Evolutionary conservation across 2,797 vertebrate genomes (phyloP).

Genomic region (Iguana delicatissima): DNA sequence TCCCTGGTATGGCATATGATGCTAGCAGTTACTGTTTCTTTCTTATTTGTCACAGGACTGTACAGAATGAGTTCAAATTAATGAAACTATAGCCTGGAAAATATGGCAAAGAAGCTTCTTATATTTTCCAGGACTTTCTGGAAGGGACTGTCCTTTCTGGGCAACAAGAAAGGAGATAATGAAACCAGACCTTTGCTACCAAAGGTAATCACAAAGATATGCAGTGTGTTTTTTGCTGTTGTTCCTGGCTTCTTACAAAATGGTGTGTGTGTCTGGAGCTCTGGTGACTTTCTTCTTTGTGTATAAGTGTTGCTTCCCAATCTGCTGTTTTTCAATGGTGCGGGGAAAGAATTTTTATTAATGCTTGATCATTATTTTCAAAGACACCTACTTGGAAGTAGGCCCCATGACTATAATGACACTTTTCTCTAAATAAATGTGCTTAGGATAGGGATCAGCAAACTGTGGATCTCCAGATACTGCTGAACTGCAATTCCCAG

Average conservation of each 20-base stretch:
- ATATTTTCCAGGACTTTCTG: neutral
- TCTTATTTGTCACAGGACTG: neutral
- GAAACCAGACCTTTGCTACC: slow-evolving; percentile 84
- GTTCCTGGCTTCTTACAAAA: neutral
- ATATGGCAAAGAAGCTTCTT: neutral
- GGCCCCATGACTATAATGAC: neutral
- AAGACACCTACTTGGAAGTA: neutral
- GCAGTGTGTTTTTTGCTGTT: neutral
- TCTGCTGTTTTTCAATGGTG: neutral
- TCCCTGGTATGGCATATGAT: neutral
- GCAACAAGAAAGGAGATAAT: slow-evolving; percentile 53
- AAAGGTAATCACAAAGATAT: slow-evolving; percentile 78
- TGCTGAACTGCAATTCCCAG: too few relatives aligned
- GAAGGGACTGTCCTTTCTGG: neutral
- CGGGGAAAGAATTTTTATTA: too few relatives aligned
- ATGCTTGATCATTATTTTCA: neutral
- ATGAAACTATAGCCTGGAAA: neutral
- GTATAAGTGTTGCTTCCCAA: neutral
- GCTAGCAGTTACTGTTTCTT: neutral
- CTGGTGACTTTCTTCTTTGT: neutral
- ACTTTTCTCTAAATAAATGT: neutral
- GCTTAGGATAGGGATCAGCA: too few relatives aligned
- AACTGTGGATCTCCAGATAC: too few relatives aligned
- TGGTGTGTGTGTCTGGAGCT: neutral
- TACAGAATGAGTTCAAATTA: neutral